Conservation (phyloP, 1,140 invertebrate species). For the Drosophila yakuba region DNA sequence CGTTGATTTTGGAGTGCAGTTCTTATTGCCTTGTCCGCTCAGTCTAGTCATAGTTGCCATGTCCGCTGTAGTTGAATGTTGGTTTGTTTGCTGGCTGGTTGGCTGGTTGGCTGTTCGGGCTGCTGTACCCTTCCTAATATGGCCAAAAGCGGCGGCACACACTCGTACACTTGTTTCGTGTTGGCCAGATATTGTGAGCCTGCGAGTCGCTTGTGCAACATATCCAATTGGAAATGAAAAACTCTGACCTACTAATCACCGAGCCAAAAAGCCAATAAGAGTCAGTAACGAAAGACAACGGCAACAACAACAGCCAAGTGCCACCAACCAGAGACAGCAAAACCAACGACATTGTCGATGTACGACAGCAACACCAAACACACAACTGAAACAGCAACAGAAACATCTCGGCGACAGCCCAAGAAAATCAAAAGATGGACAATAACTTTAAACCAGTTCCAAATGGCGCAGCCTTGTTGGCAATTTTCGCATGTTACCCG, state of each 20-base stretch:
- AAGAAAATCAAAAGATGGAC: conserved; percentile 82
- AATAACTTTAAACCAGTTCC: conserved; percentile 81
- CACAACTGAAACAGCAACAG: conserved; percentile 15
- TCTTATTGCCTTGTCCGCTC: conserved; percentile 71
- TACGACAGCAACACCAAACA: conserved; percentile 43
- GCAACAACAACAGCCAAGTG: conserved; percentile 37
- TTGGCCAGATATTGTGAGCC: conserved; percentile 48
- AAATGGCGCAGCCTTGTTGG: conserved; percentile 71
- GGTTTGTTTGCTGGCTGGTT: conserved; percentile 25
- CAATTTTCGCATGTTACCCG: conserved; percentile 52
- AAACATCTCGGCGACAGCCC: conserved; percentile 63
- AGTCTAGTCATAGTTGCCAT: conserved; percentile 30
- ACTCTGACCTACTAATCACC: conserved; percentile 82
- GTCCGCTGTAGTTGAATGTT: conserved; percentile 30
- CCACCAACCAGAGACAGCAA: conserved; percentile 57
- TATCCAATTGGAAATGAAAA: conserved; percentile 82
- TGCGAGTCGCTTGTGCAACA: conserved; percentile 66
- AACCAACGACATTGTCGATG: conserved; percentile 40
- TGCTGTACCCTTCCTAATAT: conserved; percentile 79
- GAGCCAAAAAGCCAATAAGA: conserved; percentile 82
- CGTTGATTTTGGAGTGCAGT: conserved; percentile 55
- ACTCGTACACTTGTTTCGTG: conserved; percentile 52
- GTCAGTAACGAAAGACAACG: conserved; percentile 66
- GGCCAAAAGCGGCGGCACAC: conserved; percentile 58
- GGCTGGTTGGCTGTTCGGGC: conserved; percentile 51